Evolutionary conservation across 2,113 vertebrate genomes (phyloP).

Genomic region (Centropristis striata): DNA sequence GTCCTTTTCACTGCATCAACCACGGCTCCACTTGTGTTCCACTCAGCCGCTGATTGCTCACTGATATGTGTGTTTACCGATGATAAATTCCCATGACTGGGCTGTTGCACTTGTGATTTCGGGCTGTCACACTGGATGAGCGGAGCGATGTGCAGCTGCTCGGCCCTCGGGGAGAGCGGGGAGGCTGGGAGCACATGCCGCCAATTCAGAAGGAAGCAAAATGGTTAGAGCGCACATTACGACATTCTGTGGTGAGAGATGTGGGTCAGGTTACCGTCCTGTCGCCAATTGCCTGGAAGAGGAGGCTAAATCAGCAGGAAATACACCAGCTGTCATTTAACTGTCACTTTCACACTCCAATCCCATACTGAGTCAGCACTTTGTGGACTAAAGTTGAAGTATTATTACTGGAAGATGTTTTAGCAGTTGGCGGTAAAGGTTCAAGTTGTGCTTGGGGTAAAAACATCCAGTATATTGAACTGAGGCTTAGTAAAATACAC

Average conservation of each 20-base stretch:
- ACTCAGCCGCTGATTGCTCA: conserved; percentile 69
- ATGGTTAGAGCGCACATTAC: conserved; percentile 78
- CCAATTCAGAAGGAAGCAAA: conserved; percentile 84
- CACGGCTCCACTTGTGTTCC: conserved; percentile 47
- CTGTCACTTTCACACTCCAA: conserved; percentile 33
- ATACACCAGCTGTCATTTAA: conserved; percentile 70
- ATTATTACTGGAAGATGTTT: too few species aligned
- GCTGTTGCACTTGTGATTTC: conserved; percentile 70
- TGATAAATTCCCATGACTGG: conserved; percentile 69
- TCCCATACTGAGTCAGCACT: conserved; percentile 19
- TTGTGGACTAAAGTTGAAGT: neutral
- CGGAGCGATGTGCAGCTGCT: conserved; percentile 85
- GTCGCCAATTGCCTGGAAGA: conserved; percentile 82
- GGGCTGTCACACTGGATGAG: conserved; percentile 81
- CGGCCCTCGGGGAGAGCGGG: conserved; percentile 61
- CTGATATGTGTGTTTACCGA: conserved; percentile 68
- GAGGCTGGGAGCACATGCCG: conserved; percentile 78
- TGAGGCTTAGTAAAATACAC: neutral
- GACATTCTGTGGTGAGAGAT: conserved; percentile 84
- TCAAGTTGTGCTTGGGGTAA: neutral
- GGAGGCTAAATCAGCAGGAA: conserved; percentile 88
- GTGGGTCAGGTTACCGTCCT: conserved; percentile 86
- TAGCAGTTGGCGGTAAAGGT: too few species aligned
- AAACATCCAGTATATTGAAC: neutral
- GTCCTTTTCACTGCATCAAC: conserved; percentile 62